Percentiles rank a stretch among this genome's conserved stretches.
Evolutionary conservation across 1,140 invertebrate genomes (phyloP).

Genomic region (Trinorchestia longiramus): DNA sequence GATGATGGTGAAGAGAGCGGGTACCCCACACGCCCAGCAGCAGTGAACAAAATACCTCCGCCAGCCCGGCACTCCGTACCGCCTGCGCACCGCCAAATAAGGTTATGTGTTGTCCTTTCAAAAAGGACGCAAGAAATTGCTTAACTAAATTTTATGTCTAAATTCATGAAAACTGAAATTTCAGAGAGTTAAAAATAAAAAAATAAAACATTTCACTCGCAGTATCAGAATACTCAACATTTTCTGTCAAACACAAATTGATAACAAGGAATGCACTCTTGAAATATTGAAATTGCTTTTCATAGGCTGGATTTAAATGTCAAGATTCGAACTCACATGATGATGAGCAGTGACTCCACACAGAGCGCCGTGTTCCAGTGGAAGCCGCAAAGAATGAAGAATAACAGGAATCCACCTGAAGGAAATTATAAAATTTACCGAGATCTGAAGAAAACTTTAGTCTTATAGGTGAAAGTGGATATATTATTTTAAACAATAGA

Average conservation of each 20-base stretch:
- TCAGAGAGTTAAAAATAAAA: not conserved
- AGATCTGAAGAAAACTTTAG: not conserved
- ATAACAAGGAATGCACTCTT: too few relatives aligned
- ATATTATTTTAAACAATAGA: not conserved
- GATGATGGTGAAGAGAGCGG: constrained; percentile 2
- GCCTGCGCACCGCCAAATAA: not conserved
- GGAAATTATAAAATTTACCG: not conserved
- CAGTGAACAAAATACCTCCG: not conserved
- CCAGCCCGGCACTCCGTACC: constrained; percentile 20
- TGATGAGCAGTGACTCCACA: constrained; percentile 51
- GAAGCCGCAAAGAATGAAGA: constrained; percentile 54
- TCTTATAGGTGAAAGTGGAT: not conserved
- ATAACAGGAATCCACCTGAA: constrained; percentile 53
- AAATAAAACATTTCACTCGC: not conserved
- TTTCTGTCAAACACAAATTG: too few relatives aligned
- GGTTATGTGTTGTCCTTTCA: not conserved
- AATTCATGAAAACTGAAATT: not conserved
- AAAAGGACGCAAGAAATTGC: not conserved
- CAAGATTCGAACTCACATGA: constrained; percentile 44
- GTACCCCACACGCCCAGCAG: constrained; percentile 14
- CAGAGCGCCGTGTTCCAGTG: constrained; percentile 57
- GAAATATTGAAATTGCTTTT: not conserved
- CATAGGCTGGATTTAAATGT: not conserved
- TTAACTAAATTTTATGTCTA: not conserved
- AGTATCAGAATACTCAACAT: not conserved